phyloP scores from a whole-genome alignment of 2,113 vertebrate genomes.

The Chunga burmeisteri region DNA sequence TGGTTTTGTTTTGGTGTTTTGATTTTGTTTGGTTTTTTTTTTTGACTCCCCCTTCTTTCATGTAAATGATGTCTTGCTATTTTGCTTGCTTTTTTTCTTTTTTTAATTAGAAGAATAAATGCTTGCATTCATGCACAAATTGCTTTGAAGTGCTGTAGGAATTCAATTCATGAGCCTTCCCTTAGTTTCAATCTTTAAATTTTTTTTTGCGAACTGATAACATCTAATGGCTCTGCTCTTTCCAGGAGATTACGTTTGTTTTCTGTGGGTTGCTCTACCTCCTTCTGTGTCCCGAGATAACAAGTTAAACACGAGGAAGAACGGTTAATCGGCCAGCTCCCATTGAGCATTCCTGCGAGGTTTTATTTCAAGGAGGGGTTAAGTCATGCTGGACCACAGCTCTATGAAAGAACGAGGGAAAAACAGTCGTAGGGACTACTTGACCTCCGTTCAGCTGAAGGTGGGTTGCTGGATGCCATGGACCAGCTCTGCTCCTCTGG shows the following conservation, averaged over 20 bases:
- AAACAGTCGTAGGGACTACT: fast-evolving
- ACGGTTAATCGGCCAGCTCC: not conserved
- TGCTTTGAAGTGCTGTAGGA: slow-evolving; percentile 57
- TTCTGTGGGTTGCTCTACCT: not conserved
- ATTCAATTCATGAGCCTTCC: slow-evolving; percentile 25
- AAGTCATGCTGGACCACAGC: not conserved
- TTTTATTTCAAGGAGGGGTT: not conserved
- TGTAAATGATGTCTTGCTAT: slow-evolving; percentile 53
- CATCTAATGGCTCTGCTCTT: slow-evolving; percentile 10
- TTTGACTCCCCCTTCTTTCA: not conserved
- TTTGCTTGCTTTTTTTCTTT: slow-evolving; percentile 2
- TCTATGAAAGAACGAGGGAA: not conserved
- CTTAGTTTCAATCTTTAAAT: not conserved
- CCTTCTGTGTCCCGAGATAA: not conserved
- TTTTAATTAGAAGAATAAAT: slow-evolving; percentile 61
- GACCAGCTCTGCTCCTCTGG: not conserved
- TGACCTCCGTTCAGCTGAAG: not conserved
- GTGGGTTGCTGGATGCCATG: not conserved
- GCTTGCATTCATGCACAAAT: slow-evolving; percentile 46
- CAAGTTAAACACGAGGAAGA: not conserved
- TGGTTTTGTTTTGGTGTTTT: not conserved
- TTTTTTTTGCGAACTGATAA: not conserved
- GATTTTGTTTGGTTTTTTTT: not conserved
- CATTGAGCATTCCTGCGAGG: not conserved
- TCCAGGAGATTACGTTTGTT: not conserved